phyloP scores from a whole-genome alignment of 2,888 invertebrate species.

The Prostheceraeus crozeri region DNA sequence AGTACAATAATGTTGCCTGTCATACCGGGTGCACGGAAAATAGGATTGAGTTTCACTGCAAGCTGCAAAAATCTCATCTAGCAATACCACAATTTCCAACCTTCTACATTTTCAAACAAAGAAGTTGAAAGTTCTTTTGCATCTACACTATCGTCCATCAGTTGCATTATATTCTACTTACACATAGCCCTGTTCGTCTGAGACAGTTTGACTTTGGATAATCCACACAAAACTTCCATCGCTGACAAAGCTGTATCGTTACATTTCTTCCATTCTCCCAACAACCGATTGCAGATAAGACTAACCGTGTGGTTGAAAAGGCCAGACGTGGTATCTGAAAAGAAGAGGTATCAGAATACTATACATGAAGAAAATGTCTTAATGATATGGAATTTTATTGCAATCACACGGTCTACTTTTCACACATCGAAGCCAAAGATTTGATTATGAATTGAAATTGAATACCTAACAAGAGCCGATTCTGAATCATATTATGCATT shows the following conservation, averaged over 20 bases:
- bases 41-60: too few species aligned
- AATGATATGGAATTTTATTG: neutral
- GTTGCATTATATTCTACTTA: too few species aligned
- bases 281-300: conserved; percentile 83
- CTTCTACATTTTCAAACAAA: too few species aligned
- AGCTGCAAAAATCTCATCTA: too few species aligned
- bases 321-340: conserved; percentile 72
- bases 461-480: too few species aligned
- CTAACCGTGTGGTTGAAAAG: conserved; percentile 84
- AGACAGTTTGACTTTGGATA: conserved; percentile 78
- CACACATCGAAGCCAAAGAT: neutral
- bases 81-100: too few species aligned
- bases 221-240: conserved; percentile 76
- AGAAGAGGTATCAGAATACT: conserved; percentile 12
- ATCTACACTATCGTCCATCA: too few species aligned
- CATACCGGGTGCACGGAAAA: too few species aligned
- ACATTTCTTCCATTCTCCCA: conserved; percentile 91
- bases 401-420: neutral
- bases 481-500: too few species aligned
- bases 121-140: too few species aligned
- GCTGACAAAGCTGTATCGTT: conserved; percentile 86
- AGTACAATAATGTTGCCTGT: too few species aligned
- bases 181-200: conserved; percentile 31
- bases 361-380: too few species aligned
- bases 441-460: neutral